Percentiles rank a stretch among this genome's conserved stretches.
Evolutionary conservation across 2,888 invertebrate species (phyloP).

Genomic region (Agrotis puta): DNA sequence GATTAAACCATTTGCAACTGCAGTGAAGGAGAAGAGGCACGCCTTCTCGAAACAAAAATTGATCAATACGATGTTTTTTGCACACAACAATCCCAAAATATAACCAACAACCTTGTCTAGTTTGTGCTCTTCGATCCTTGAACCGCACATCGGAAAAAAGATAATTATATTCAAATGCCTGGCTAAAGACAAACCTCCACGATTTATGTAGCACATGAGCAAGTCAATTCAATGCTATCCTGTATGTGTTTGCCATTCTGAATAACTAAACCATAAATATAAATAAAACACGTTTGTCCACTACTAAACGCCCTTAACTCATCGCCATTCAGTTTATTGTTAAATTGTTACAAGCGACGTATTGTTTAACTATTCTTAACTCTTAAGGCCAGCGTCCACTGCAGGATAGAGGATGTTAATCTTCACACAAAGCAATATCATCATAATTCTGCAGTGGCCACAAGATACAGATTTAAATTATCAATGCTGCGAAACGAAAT

Average conservation of each 20-base stretch:
- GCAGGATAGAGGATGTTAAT: no score
- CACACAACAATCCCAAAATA: background rate
- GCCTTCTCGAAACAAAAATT: no score
- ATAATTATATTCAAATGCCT: constrained; percentile 15
- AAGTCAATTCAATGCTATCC: constrained; percentile 36
- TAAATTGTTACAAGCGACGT: constrained; percentile 7
- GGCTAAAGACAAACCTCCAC: constrained; percentile 11
- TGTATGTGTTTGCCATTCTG: constrained; percentile 16
- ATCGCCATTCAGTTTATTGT: constrained; percentile 1
- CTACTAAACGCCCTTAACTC: constrained; percentile 13
- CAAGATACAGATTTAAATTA: no score
- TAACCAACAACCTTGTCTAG: background rate
- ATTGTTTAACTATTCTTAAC: constrained; percentile 19
- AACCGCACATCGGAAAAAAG: constrained; percentile 5
- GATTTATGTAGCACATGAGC: constrained; percentile 19
- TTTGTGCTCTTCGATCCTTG: background rate
- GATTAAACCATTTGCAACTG: no score
- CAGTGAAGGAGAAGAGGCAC: no score
- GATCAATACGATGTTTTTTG: background rate
- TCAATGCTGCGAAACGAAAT: no score
- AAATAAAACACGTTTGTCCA: constrained; percentile 9
- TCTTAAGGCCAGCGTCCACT: no score
- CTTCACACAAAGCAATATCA: no score
- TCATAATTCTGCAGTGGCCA: no score
- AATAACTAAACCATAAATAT: constrained; percentile 19